Evolutionary conservation across 2,888 invertebrate species (phyloP).

Genomic region (Macrophya annulata): DNA sequence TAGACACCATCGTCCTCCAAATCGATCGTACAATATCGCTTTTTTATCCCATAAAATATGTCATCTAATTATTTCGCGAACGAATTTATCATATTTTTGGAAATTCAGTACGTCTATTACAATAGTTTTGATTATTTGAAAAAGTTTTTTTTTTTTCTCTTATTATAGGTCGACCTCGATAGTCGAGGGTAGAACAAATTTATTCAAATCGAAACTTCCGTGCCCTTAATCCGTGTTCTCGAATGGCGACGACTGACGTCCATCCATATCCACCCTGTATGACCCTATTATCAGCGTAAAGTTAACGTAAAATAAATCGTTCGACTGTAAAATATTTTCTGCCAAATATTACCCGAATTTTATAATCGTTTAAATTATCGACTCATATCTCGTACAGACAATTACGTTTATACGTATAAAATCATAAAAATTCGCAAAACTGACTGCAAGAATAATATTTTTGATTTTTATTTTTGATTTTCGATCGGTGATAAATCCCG

Average conservation of each 20-base stretch:
- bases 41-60: no score
- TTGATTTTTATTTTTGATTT: neutral
- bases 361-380: neutral
- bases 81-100: no score
- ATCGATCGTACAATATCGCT: no score
- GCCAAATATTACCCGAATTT: neutral
- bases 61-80: no score
- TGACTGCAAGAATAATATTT: neutral
- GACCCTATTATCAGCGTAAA: neutral
- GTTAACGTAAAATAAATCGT: constrained; percentile 66
- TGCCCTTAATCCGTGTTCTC: constrained; percentile 19
- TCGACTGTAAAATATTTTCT: constrained; percentile 2
- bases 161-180: neutral
- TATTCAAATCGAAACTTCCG: constrained; percentile 9
- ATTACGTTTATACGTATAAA: neutral
- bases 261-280: neutral
- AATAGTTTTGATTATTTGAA: neutral
- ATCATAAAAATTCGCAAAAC: neutral
- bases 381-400: neutral
- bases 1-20: no score
- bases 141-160: neutral
- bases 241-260: constrained; percentile 13
- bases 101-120: no score
- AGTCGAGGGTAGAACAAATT: constrained; percentile 1
- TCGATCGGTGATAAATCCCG: neutral